Evolutionary conservation across 92 coral and sea anemone genomes (phyloP), one percentile per base, ranked within the genome.

Genomic region (Porites lobata): DNA sequence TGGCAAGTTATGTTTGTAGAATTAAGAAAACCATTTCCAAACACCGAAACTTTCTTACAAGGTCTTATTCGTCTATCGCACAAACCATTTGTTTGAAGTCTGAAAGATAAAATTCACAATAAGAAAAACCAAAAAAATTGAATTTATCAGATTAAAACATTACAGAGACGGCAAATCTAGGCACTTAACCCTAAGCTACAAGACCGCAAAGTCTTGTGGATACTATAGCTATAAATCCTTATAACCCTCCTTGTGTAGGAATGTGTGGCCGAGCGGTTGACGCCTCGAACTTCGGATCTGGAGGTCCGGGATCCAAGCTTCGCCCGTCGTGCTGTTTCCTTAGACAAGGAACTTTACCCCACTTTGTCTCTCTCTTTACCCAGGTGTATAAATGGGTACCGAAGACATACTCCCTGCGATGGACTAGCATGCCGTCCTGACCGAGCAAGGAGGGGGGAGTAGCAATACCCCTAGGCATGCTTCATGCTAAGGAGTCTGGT

Each of bases 21-120:
- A 43, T 90, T 91, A 32, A 92, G 61, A 32, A 92, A 83, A 50
- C 75, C 81, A 70, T 53, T 66, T 8, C 91, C 95, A 50, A 73
- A 79, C 5, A 92, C 69, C 9, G 91, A 14, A n/a, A 74, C 85
- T 58, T 81, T 89, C 53, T 76, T 61, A 53, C 95, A 92, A 1
- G 91, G 95, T 38, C 96, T 24, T 77, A 79, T 77, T 68, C 93
- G 86, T 71, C 82, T 88, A 67, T 92, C 95, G 67, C 95, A 92
- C 43, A 92, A 75, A 2, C 95, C 95, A 66, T 78, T 80, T 15
- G 78, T 26, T 69, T 86, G 91, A 21, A 92, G 73, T 18, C 89
- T 87, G 47, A 5, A 81, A 69, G 47, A 14, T 5, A 24, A 54
- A 51, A 72, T 5, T 19, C 15, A 9, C 3, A 19, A 20, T 19